Evolutionary conservation across 2,888 invertebrate genomes (phyloP).

Genomic region (Eupithecia vulgata): DNA sequence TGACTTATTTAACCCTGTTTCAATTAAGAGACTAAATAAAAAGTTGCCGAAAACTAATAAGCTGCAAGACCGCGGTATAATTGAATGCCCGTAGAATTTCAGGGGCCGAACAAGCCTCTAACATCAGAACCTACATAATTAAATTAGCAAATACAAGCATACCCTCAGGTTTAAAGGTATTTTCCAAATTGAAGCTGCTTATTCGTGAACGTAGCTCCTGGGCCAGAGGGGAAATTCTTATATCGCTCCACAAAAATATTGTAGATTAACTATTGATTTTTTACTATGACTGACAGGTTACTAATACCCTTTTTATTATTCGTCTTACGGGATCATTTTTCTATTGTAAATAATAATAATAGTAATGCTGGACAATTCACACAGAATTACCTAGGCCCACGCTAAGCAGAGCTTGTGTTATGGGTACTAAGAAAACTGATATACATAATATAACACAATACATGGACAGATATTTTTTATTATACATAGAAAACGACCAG

Average conservation of each 20-base stretch:
- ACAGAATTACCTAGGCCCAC: too few relatives aligned
- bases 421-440: too few relatives aligned
- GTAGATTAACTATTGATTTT: neutral
- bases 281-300: neutral
- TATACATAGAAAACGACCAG: too few relatives aligned
- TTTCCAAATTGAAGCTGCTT: neutral
- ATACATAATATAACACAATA: too few relatives aligned
- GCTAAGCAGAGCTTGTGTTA: too few relatives aligned
- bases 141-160: slow-evolving; percentile 29
- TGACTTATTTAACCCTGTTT: neutral
- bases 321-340: neutral
- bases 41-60: neutral
- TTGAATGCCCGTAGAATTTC: slow-evolving; percentile 13
- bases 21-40: slow-evolving; percentile 7
- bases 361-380: too few relatives aligned
- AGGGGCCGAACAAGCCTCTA: slow-evolving; percentile 6
- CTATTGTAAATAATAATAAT: too few relatives aligned
- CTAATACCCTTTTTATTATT: neutral
- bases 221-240: neutral
- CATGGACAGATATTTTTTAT: too few relatives aligned
- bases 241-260: neutral
- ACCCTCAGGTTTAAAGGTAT: neutral
- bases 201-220: neutral
- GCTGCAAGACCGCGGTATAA: slow-evolving; percentile 17
- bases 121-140: slow-evolving; percentile 15